A percentile compares a stretch with the other conserved stretches of the same genome.
Conservation (phyloP, 2,888 invertebrate genomes). For the Drosophila setosimentum region DNA sequence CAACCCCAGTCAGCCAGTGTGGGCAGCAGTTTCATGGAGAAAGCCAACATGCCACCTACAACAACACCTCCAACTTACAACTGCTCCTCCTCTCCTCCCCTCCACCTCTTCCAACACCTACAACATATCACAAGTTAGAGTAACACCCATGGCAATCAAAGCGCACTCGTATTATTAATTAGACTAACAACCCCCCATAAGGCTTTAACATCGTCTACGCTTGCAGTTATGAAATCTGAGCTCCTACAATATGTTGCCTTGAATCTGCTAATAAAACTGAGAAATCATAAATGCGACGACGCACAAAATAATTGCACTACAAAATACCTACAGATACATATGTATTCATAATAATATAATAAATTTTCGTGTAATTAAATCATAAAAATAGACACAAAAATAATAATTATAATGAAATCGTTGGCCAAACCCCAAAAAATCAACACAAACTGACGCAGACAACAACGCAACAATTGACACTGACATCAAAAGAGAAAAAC, state of each 20-base stretch:
- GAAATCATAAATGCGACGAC: slow-evolving; percentile 65
- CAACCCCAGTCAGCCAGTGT: slow-evolving; percentile 44
- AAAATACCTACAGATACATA: slow-evolving; percentile 28
- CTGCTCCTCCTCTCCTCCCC: not conserved
- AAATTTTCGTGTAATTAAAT: slow-evolving; percentile 72
- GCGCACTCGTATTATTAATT: slow-evolving; percentile 67
- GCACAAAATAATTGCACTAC: slow-evolving; percentile 69
- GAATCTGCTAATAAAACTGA: slow-evolving; percentile 49
- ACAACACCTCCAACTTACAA: slow-evolving; percentile 18
- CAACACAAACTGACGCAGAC: slow-evolving; percentile 55
- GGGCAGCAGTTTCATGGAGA: slow-evolving; percentile 63
- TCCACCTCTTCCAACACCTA: not conserved
- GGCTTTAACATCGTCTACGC: slow-evolving; percentile 2
- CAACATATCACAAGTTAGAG: slow-evolving; percentile 3
- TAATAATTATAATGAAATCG: slow-evolving; percentile 56
- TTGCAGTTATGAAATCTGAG: slow-evolving; percentile 63
- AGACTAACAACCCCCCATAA: slow-evolving; percentile 63
- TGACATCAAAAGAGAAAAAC: slow-evolving; percentile 67
- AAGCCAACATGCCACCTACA: slow-evolving; percentile 69
- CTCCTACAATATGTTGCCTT: slow-evolving; percentile 30
- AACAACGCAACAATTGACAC: slow-evolving; percentile 65
- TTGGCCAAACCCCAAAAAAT: slow-evolving; percentile 70
- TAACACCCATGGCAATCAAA: slow-evolving; percentile 24
- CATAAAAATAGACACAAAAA: slow-evolving; percentile 56
- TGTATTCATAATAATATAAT: slow-evolving; percentile 50